Evolutionary conservation across 2,888 invertebrate species (phyloP), one percentile per base, ranked within the genome.

Genomic region (Dolomedes plantarius): DNA sequence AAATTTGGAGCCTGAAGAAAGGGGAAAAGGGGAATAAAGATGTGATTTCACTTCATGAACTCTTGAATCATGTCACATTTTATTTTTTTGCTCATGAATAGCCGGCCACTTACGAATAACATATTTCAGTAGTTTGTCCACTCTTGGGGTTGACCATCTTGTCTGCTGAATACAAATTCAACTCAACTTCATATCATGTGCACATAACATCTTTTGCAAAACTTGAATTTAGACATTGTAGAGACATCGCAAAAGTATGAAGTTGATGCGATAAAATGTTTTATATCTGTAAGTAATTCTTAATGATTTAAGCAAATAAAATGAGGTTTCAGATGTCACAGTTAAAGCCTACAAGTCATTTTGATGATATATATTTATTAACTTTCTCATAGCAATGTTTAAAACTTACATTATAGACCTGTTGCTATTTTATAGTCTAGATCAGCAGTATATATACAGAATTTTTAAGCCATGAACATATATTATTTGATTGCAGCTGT

Each of bases 331-430:
- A 46, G 41, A 46, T 2, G 16, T 46, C 41, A 36, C 16, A n/a
- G 16, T 46, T 36, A 36, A 36, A 7, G 36, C 36, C 46, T 11
- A 46, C 46, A 16, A 46, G 23, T 56, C 23, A 56, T 23, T 56
- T 56, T 56, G 56, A 23, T 56, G 56, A 56, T 56, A 56, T 56
- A 56, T 56, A 56, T 56, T 56, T 56, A 46, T 46, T 46, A 56
- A 56, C 46, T 56, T 23, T 56, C 56, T 56, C 23, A 56, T 56
- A 56, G 56, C 56, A 56, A 56, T 56, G 56, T 56, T 56, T 56
- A 56, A 56, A 56, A 56, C 56, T 56, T 56, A 56, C 56, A 56
- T 56, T 56, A 56, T 56, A 56, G 56, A 56, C 56, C 23, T 56
- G 56, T 56, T 56, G 56, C 56, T 56, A 23, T 56, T 56, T 56